Evolutionary conservation across 2,113 vertebrate species (phyloP), one percentile per base, ranked within the genome.

Genomic region (Turdus rufiventris): DNA sequence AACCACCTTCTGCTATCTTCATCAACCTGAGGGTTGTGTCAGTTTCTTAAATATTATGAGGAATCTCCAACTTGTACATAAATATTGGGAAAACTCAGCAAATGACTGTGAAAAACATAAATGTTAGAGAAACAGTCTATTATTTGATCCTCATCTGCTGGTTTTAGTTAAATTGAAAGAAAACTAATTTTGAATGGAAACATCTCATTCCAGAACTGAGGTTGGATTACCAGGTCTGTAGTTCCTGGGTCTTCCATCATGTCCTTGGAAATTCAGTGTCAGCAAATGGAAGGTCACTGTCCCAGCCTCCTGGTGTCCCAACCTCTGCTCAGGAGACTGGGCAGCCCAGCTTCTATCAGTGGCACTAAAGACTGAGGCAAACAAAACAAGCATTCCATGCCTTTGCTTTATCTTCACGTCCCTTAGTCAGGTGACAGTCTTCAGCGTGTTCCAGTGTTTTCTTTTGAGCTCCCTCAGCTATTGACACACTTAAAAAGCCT

Each of bases 1-100:
- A 92, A 85, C 45, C 70, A 85, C 87, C 66, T 92, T 78, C 93
- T 93, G 78, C 85, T 83, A 1, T 78, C 74, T 87, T 89, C 53
- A 61, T 33, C 82, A 76, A 23, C 75, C 45, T 63, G 36, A 94
- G 66, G 84, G 36, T 74, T 83, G 40, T 48, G 50, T 71, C 79
- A 68, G 68, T 62, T 88, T 68, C 73, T 50, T 70, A 90, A 95
- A 92, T 80, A 62, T 70, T 66, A n/a, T 47, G 47, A 83, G 43
- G 72, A 66, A 70, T 73, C 62, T 68, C 75, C 62, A 53, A 12
- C 62, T 53, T 80, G 72, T 79, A 53, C 0, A 1, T n/a, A 88
- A 94, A 68, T 48, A 72, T 47, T 42, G 66, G 31, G 36, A 31
- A 82, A 82, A 62, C 61, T 76, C 65, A 57, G 58, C 62, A 82